These are phyloP conservation scores for Congeria kusceri DNA, from an alignment of 2,888 invertebrate species.

Conservation along the genomic window DNA sequence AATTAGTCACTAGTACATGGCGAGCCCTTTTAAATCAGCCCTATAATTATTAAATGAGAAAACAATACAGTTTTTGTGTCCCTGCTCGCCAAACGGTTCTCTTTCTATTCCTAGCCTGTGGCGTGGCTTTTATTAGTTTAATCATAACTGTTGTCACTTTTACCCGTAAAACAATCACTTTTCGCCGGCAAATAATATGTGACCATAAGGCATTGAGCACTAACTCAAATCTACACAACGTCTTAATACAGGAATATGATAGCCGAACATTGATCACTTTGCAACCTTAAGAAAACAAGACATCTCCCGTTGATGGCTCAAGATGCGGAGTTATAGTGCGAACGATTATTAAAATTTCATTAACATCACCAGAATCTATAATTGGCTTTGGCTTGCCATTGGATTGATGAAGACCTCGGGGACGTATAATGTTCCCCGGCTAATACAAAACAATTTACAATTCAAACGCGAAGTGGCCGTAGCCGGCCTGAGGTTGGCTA, in stretches of 20 bases:
- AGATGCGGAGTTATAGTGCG: conserved; percentile 44
- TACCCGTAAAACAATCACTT: conserved; percentile 32
- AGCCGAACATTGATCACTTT: conserved; percentile 38
- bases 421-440: conserved; percentile 47
- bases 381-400: conserved; percentile 69
- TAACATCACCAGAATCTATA: conserved; percentile 66
- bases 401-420: conserved; percentile 44
- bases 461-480: conserved; percentile 56
- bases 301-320: conserved; percentile 48
- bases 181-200: conserved; percentile 47
- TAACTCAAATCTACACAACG: conserved; percentile 33
- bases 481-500: conserved; percentile 63
- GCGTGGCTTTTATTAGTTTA: conserved; percentile 37
- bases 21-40: no score
- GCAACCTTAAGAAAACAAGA: conserved; percentile 53
- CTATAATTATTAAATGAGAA: no score
- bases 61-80: no score
- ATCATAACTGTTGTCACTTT: conserved; percentile 30
- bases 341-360: conserved; percentile 77
- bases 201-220: conserved; percentile 43
- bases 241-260: conserved; percentile 30
- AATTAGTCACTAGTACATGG: no score
- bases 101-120: conserved; percentile 11
- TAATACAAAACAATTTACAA: conserved; percentile 61
- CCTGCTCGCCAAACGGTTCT: no score